Conservation (phyloP, 2,797 vertebrate species). For the Sebastes hubbsi region DNA sequence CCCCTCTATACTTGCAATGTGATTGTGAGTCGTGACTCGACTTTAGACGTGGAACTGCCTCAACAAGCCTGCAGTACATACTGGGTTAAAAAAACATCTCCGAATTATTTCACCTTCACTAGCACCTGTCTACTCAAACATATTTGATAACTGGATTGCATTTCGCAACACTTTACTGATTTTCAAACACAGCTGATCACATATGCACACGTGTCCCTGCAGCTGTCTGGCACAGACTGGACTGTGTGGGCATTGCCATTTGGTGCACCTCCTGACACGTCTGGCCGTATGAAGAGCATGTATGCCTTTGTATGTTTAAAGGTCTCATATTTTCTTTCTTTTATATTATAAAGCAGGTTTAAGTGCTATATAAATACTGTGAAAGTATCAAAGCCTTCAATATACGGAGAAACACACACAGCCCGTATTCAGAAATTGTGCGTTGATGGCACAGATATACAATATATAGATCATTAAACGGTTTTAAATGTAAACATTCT, state of each 20-base stretch:
- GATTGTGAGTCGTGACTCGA: neutral
- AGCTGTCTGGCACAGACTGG: conserved; percentile 6
- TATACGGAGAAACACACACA: too few relatives aligned
- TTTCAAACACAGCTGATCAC: conserved; percentile 58
- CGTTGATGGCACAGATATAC: too few relatives aligned
- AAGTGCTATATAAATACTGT: too few relatives aligned
- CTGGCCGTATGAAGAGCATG: neutral
- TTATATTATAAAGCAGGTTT: too few relatives aligned
- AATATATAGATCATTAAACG: too few relatives aligned
- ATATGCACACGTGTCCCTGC: conserved; percentile 13
- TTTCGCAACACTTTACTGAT: conserved; percentile 33
- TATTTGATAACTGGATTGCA: conserved; percentile 15
- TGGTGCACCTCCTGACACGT: neutral
- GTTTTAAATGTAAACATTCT: too few relatives aligned
- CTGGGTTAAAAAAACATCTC: neutral
- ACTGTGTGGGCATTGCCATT: neutral
- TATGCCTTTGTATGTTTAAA: neutral
- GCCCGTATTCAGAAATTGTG: too few relatives aligned
- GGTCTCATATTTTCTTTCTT: too few relatives aligned
- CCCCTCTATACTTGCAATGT: neutral
- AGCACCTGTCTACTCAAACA: neutral
- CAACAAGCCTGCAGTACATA: neutral
- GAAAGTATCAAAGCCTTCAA: too few relatives aligned
- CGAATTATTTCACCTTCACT: neutral
- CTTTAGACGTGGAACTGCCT: neutral